These are phyloP conservation scores for Plutella xylostella DNA, from an alignment of 2,888 invertebrate species.

Conservation along the genomic window DNA sequence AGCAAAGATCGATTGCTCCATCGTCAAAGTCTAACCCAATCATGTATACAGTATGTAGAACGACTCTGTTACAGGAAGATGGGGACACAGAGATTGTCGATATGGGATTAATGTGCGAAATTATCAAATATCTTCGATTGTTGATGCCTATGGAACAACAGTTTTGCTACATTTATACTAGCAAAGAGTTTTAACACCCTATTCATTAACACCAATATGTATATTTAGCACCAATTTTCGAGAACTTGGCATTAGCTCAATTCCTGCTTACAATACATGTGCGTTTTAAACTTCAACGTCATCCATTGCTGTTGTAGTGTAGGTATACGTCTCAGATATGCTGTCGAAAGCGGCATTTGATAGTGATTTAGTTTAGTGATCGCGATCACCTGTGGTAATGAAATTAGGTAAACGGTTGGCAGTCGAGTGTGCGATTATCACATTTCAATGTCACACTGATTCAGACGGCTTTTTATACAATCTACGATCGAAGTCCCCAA, in stretches of 20 bases:
- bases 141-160: no score
- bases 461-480: no score
- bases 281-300: no score
- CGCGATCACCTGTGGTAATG: neutral
- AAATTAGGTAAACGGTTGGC: conserved; percentile 25
- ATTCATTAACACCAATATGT: conserved; percentile 27
- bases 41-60: no score
- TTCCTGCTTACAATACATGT: no score
- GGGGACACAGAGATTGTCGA: no score
- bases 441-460: conserved; percentile 30
- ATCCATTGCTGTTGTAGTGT: neutral
- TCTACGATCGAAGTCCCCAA: no score
- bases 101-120: no score
- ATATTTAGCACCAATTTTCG: conserved; percentile 35
- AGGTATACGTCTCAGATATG: neutral
- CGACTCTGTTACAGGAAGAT: no score
- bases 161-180: neutral
- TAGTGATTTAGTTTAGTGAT: neutral
- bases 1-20: no score
- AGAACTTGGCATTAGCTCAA: conserved; percentile 11
- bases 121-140: no score
- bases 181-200: conserved; percentile 12
- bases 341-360: neutral
- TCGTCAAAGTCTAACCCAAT: no score
- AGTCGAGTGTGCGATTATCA: conserved; percentile 27